Evolutionary conservation across 1,140 invertebrate species (phyloP), one percentile per base, ranked within the genome.

Genomic region (Acyrthosiphon pisum): DNA sequence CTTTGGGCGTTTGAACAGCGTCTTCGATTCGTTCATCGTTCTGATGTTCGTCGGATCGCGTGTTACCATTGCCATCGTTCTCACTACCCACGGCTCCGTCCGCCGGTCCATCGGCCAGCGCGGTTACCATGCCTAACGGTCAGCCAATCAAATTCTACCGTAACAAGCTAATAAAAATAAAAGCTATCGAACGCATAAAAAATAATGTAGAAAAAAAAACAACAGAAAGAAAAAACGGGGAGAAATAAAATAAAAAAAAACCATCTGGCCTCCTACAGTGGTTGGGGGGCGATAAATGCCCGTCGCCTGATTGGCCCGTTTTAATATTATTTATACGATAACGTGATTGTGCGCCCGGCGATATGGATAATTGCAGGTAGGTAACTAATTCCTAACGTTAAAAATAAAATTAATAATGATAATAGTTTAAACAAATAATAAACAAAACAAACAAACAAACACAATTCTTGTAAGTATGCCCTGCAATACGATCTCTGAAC

Each of bases 141-240:
- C 91, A 93, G 91, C 91, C 91, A 93, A 93, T 93, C 91, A 93
- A 93, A 93, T 93, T 93, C 91, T 93, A 93, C 91, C 91, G 81
- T 93, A 93, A 93, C 81, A 93, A 93, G 91, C 91, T 93, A 93
- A 93, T 93, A 83, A 93, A 93, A 92, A 90, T 89, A 90, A 92
- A 93, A 93, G 91, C 91, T 93, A 93, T 86, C 91, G 91, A 84
- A 93, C 81, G 37, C 68, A 53, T 81, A 48, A 91, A 81, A 56
- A 83, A 35, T 76, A n/a, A 50, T 50, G 44, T 60, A 68, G 60
- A 90, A 90, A 90, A 90, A 90, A 60, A 56, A 88, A 88, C 2
- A 86, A 50, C 20, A n/a, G 6, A n/a, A 46, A 86, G 11, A n/a
- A 48, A 87, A 87, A 46, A 44, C 2, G 4, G 23, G 37, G 22